Base-by-base conservation (phyloP, 2,113 vertebrate species). In the Sturnus vulgaris region DNA sequence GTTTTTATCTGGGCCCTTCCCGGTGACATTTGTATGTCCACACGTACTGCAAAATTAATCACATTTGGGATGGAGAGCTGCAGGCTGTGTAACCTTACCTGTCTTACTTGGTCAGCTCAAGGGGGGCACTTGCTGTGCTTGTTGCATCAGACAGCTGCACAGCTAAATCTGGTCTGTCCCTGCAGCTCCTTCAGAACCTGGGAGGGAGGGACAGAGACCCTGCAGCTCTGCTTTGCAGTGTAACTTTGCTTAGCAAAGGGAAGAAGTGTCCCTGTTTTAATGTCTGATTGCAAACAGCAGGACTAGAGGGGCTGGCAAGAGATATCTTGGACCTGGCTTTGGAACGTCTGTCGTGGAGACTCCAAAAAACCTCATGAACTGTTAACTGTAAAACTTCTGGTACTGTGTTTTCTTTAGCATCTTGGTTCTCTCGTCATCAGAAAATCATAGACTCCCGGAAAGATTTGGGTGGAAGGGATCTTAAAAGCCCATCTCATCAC, bases 11-110 rank as follows among this genome's bases (percentile, higher is more conserved):
- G 9, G n/a, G 47, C 39, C 31, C 22, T 73, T 73, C 60, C 31
- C 31, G 6, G 17, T 57, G 63, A 21, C 21, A 8, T 46, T 1
- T n/a, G 33, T 15, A 20, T 70, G 12, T 39, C 22, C 22, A 7
- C 49, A 23, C 0, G 2, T 5, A 8, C 7, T 65, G 55, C 35
- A 42, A 2, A 52, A 37, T 27, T 21, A 35, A 10, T 23, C 1
- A 1, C 3, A 2, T 46, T 71, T 50, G 42, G 42, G 76, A 37
- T 7, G 57, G 40, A 20, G 72, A 78, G 30, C 70, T 79, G 33
- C 16, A 5, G 30, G 39, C 82, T 44, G 37, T 25, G 33, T 65
- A 20, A 18, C 2, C 4, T 31, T 7, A 12, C 24, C 40, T 25
- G n/a, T 39, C 37, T 63, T 68, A 6, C 11, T 42, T 71, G n/a